phyloP scores from a whole-genome alignment of 2,113 vertebrate genomes.

The Sturnira hondurensis region DNA sequence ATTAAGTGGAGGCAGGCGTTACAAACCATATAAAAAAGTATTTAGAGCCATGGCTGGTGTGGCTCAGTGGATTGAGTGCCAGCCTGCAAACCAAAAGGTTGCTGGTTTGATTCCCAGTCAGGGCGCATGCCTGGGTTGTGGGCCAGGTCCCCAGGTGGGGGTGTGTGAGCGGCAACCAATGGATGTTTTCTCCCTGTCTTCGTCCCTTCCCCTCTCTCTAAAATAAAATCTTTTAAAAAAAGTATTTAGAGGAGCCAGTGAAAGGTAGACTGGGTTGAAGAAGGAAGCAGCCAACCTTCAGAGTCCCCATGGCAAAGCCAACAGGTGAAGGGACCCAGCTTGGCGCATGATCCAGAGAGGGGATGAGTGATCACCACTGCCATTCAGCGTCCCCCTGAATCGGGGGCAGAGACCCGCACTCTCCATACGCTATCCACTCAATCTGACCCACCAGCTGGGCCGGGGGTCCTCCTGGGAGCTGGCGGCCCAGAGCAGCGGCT shows the following conservation, averaged over 20 bases:
- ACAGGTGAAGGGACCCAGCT: not conserved
- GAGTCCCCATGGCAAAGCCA: not conserved
- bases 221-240: too few relatives aligned
- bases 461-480: not conserved
- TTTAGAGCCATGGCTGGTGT: not conserved
- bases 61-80: too few relatives aligned
- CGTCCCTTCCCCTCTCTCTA: too few relatives aligned
- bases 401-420: rapidly evolving
- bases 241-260: not conserved
- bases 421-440: rapidly evolving
- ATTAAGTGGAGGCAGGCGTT: not conserved
- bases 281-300: not conserved
- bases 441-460: too few relatives aligned
- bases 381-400: rapidly evolving
- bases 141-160: too few relatives aligned
- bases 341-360: not conserved
- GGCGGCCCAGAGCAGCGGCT: not conserved
- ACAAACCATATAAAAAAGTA: not conserved
- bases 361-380: not conserved
- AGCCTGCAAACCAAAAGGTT: too few relatives aligned
- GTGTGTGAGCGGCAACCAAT: too few relatives aligned
- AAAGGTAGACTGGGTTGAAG: not conserved
- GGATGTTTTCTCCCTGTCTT: too few relatives aligned
- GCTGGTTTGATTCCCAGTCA: too few relatives aligned
- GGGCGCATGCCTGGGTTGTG: too few relatives aligned